Base-by-base conservation (phyloP, 2,797 vertebrate genomes). In the Discoglossus pictus region DNA sequence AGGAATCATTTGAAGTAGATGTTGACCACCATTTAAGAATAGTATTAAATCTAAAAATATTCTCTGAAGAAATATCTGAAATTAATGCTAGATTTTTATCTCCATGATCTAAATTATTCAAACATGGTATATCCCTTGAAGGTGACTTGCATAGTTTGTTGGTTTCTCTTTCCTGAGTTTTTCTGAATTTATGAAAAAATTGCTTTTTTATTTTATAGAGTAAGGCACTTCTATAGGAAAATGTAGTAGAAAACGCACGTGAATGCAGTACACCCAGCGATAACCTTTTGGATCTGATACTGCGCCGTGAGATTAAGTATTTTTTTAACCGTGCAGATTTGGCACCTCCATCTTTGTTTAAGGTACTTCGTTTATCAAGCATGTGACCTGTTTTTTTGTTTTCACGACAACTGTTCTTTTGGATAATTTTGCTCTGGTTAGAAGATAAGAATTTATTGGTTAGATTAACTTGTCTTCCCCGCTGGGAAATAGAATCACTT, bases 1-100 rank as follows among this genome's bases (percentile, higher is more conserved):
- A 79, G 16, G 87, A 86, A 40, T 92, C 89, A 24, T 84, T 87
- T 51, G 95, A 90, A 44, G 91, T 78, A 17, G 94, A 94, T 61
- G 88, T 76, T 67, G 91, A 83, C 97, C 97, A 99, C 97, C 97
- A 98, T 73, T 84, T 89, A 48, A 95, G 80, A 15, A 90, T 83
- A 70, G 91, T 83, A 75, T 84, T 86, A 3, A 90, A 86, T 27
- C 87, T 85, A 76, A 95, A 93, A 74, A 94, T 89, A 1, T 94
- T 91, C 72, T 96, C 89, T 0, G 88, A 79, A n/a, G 93, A 93
- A 7, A 91, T 78, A 53, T 86, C 84, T 68, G 85, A 89, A 73
- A 90, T 75, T 68, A 77, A 81, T 58, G 64, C 68, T 0, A 89
- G 61, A 60, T 86, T 78, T 67, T 65, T 74, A 75, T 79, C 82